Percentiles rank a stretch among this genome's conserved stretches.
These are phyloP conservation scores for Spea multiplicata DNA, from an alignment of 2,113 vertebrate genomes.

Conservation along the genomic window DNA sequence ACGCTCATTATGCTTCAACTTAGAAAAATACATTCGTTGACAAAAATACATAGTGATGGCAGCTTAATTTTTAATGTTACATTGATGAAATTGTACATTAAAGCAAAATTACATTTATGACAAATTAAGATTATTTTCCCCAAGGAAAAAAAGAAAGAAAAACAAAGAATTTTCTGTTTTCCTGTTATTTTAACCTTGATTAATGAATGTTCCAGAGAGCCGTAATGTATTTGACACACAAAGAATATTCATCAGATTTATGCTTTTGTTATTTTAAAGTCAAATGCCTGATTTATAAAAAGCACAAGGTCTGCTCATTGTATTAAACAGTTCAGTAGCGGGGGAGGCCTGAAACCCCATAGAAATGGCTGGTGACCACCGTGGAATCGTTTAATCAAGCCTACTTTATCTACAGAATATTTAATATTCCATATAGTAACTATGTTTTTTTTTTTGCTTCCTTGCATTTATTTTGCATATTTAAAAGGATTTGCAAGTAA, in stretches of 20 bases:
- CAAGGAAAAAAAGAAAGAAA: not conserved
- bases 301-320: constrained; percentile 8
- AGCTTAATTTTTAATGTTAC: constrained; percentile 45
- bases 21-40: constrained; percentile 20
- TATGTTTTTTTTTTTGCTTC: constrained; percentile 17
- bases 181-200: constrained; percentile 23
- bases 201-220: constrained; percentile 11
- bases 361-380: constrained; percentile 10
- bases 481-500: constrained; percentile 25
- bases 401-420: constrained; percentile 27
- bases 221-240: constrained; percentile 14
- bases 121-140: constrained; percentile 31
- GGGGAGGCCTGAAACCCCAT: not conserved
- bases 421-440: constrained; percentile 24
- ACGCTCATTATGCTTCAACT: constrained; percentile 37
- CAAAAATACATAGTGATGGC: constrained; percentile 32
- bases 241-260: constrained; percentile 20
- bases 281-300: constrained; percentile 25
- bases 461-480: constrained; percentile 36
- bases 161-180: not conserved
- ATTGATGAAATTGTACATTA: constrained; percentile 31
- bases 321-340: constrained; percentile 2
- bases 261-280: constrained; percentile 22
- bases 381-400: constrained; percentile 26
- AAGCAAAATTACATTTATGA: constrained; percentile 27